These are phyloP conservation scores for Kryptopterus vitreolus DNA, from an alignment of 2,797 vertebrate genomes.

Conservation along the genomic window DNA sequence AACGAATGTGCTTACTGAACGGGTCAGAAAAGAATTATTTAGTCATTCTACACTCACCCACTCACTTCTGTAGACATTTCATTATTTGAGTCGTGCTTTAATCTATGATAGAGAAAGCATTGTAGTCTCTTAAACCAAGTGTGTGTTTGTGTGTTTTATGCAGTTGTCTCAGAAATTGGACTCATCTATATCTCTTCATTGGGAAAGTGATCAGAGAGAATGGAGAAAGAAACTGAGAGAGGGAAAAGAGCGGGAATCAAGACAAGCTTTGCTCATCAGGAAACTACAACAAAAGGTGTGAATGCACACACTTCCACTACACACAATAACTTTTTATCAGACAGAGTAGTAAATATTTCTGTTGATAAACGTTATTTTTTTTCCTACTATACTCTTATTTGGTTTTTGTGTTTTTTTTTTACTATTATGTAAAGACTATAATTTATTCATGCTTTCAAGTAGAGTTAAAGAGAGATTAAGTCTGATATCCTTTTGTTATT, in stretches of 20 bases:
- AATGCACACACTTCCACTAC: not conserved
- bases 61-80: not conserved
- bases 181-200: constrained; percentile 46
- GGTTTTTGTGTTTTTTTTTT: not conserved
- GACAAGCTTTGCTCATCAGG: constrained; percentile 82
- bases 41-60: not conserved
- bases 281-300: constrained; percentile 86
- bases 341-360: not conserved
- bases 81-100: not conserved
- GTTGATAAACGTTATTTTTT: not conserved
- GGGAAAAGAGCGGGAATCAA: constrained; percentile 80
- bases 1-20: constrained; percentile 64
- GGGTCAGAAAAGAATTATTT: constrained; percentile 63
- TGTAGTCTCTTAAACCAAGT: not conserved
- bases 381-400: too few species aligned
- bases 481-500: too few species aligned
- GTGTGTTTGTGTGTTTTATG: constrained; percentile 20
- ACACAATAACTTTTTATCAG: not conserved
- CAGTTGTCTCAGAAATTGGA: constrained; percentile 56
- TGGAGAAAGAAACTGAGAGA: constrained; percentile 73
- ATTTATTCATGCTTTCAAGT: not conserved
- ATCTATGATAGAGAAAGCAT: not conserved
- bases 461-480: too few species aligned
- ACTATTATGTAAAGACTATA: not conserved
- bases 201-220: constrained; percentile 64